These are phyloP conservation scores for Metalampra italica DNA, from an alignment of 2,888 invertebrate genomes.

Conservation along the genomic window DNA sequence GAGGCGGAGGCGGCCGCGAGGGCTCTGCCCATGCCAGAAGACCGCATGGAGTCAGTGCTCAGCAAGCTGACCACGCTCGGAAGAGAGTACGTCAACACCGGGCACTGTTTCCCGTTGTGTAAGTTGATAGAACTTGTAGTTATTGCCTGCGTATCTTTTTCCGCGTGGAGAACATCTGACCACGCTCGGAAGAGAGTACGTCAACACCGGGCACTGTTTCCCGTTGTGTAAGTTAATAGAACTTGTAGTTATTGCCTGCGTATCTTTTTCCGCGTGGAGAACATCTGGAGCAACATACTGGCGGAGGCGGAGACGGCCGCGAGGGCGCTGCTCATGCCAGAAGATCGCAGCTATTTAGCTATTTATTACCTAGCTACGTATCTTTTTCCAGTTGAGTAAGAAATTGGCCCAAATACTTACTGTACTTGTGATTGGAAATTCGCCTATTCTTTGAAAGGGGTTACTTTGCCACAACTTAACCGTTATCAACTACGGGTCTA, in stretches of 20 bases:
- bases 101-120: slow-evolving; percentile 93
- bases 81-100: slow-evolving; percentile 87
- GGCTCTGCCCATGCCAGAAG: slow-evolving; percentile 58
- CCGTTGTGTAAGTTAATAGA: slow-evolving; percentile 83
- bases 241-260: background rate
- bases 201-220: slow-evolving; percentile 91
- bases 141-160: background rate
- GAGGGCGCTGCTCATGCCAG: slow-evolving; percentile 57
- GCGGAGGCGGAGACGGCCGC: slow-evolving; percentile 76
- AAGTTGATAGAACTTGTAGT: slow-evolving; percentile 37
- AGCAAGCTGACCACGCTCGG: slow-evolving; percentile 88
- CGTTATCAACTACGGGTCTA: too few species aligned
- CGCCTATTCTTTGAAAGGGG: too few species aligned
- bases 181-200: slow-evolving; percentile 86
- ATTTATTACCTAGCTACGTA: too few species aligned
- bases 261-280: slow-evolving; percentile 80
- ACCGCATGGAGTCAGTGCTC: slow-evolving; percentile 84
- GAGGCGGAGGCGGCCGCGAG: slow-evolving; percentile 76
- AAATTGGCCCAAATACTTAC: too few species aligned
- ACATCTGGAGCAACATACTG: slow-evolving; percentile 90
- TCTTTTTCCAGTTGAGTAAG: too few species aligned
- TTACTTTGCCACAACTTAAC: too few species aligned
- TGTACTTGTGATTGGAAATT: too few species aligned
- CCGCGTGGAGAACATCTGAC: slow-evolving; percentile 90
- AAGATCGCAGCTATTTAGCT: too few species aligned